Evolutionary conservation across 2,888 invertebrate species (phyloP).

Genomic region (Vandiemenella viatica): DNA sequence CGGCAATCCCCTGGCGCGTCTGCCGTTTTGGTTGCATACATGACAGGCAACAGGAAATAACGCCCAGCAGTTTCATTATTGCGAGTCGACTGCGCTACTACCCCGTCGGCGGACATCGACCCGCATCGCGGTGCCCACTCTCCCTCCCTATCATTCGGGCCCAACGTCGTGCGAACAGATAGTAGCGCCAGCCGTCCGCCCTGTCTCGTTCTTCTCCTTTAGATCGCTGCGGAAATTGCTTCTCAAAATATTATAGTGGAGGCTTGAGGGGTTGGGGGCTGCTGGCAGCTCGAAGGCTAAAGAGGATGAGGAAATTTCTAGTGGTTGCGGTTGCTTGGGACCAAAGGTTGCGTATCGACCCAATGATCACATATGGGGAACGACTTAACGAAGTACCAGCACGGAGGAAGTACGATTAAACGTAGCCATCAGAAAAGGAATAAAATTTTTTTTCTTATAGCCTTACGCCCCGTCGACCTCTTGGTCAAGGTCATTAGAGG

Average conservation of each 20-base stretch:
- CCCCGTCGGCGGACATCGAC: slow-evolving; percentile 1
- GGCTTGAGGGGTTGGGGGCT: no score
- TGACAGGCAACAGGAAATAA: slow-evolving; percentile 1
- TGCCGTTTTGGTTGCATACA: neutral
- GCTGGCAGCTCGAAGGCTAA: no score
- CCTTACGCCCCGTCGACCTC: no score
- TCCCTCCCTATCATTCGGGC: neutral
- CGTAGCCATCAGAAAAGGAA: no score
- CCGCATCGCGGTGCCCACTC: no score
- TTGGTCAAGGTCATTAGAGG: no score
- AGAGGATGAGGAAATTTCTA: slow-evolving; percentile 13
- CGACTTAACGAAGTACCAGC: no score
- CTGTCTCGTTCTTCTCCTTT: slow-evolving; percentile 9
- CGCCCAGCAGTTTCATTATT: slow-evolving; percentile 1
- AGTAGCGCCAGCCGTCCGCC: neutral
- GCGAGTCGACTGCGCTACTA: neutral
- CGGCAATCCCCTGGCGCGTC: neutral
- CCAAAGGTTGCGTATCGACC: no score
- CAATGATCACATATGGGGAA: no score
- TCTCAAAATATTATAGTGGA: slow-evolving; percentile 17
- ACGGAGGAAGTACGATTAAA: no score
- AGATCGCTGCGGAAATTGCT: slow-evolving; percentile 16
- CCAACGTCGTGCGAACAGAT: neutral
- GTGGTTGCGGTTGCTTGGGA: slow-evolving; percentile 11
- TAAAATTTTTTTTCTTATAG: no score